phyloP scores from a whole-genome alignment of 2,888 invertebrate genomes.

The Coenonympha glycerion region DNA sequence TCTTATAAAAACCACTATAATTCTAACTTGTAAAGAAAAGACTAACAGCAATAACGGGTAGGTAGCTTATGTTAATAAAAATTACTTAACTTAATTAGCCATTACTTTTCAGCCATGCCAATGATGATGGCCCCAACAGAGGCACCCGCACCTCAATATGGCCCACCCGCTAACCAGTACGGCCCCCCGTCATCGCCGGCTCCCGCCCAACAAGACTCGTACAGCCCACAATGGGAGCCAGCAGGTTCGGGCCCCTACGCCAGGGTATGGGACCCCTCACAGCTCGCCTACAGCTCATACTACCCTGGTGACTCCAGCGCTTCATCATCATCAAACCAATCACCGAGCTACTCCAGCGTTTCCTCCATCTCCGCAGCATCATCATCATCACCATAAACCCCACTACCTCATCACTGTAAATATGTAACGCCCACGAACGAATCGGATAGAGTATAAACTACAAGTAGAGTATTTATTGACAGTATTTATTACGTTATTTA shows the following conservation, averaged over 20 bases:
- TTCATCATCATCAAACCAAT: conserved; percentile 74
- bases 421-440: conserved; percentile 51
- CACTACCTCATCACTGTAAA: conserved; percentile 44
- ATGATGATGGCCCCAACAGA: conserved; percentile 81
- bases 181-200: conserved; percentile 70
- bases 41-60: too few species aligned
- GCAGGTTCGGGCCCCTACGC: conserved; percentile 85
- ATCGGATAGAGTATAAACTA: conserved; percentile 59
- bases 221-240: conserved; percentile 83
- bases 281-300: conserved; percentile 82
- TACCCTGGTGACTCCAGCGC: conserved; percentile 79
- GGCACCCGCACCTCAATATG: conserved; percentile 79
- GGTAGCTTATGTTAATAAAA: too few species aligned
- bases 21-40: too few species aligned
- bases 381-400: conserved; percentile 47
- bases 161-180: conserved; percentile 79
- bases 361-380: conserved; percentile 69
- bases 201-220: conserved; percentile 79
- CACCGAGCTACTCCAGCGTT: conserved; percentile 67
- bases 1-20: too few species aligned
- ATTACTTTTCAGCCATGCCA: conserved; percentile 81
- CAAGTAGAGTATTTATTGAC: conserved; percentile 66
- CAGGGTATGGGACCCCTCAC: conserved; percentile 84
- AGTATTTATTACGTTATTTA: conserved; percentile 69
- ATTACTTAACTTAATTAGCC: neutral